Evolutionary conservation across 37 sponge, comb jelly and placozoan genomes (phyloP).

Genomic region (Chondrilla cf. caribensis): DNA sequence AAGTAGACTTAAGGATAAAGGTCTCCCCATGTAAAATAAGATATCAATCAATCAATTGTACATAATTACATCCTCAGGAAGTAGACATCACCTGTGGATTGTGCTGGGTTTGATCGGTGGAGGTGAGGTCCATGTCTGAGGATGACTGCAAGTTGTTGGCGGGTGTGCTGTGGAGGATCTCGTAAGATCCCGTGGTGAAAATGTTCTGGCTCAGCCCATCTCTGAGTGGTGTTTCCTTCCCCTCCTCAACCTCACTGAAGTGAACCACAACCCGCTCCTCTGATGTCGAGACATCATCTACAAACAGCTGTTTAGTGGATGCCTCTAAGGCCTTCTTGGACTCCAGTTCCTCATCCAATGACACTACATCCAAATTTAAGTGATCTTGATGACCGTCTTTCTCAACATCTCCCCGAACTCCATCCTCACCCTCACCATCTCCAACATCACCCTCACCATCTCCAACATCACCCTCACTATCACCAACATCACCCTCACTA

Average conservation of each 20-base stretch:
- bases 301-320: neutral
- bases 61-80: too few relatives aligned
- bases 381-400: neutral
- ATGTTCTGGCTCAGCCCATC: neutral
- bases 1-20: too few relatives aligned
- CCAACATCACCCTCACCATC: neutral
- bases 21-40: too few relatives aligned
- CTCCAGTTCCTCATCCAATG: constrained; percentile 4
- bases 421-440: neutral
- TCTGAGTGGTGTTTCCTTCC: neutral
- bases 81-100: too few relatives aligned
- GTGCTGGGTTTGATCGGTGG: neutral
- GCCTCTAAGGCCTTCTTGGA: neutral
- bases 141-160: constrained; percentile 6
- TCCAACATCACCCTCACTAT: neutral
- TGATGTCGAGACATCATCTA: too few relatives aligned
- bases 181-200: neutral
- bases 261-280: constrained; percentile 10
- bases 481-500: neutral
- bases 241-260: neutral
- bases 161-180: constrained; percentile 15
- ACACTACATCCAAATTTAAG: neutral
- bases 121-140: constrained; percentile 19
- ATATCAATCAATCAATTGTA: too few relatives aligned
- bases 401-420: constrained; percentile 3